Evolutionary conservation across 2,888 invertebrate genomes (phyloP).

Genomic region (Branchipolynoe longqiensis): DNA sequence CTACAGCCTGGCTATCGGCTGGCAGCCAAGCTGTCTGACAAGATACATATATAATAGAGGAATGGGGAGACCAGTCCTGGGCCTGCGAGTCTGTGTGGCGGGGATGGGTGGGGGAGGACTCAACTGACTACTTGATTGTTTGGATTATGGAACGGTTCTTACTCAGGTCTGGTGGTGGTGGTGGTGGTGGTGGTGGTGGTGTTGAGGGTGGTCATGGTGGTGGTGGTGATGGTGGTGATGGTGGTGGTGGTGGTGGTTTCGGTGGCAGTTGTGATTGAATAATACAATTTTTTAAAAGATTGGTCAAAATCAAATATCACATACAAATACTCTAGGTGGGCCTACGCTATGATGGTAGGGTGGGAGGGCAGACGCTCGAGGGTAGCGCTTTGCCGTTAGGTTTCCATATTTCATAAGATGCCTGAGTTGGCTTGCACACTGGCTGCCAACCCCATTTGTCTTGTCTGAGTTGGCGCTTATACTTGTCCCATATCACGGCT

Average conservation of each 20-base stretch:
- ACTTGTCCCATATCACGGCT: background rate
- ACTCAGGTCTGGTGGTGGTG: background rate
- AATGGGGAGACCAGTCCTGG: too few relatives aligned
- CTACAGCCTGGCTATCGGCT: background rate
- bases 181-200: too few relatives aligned
- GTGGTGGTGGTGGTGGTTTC: too few relatives aligned
- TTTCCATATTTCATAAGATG: slow-evolving; percentile 45
- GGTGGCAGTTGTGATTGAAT: too few relatives aligned
- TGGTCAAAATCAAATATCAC: too few relatives aligned
- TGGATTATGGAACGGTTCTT: background rate
- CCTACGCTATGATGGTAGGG: slow-evolving; percentile 10
- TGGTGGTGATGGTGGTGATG: too few relatives aligned
- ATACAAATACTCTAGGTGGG: too few relatives aligned
- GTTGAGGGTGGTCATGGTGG: too few relatives aligned
- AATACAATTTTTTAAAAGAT: too few relatives aligned
- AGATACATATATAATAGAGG: too few relatives aligned
- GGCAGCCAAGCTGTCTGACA: background rate
- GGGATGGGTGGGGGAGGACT: too few relatives aligned
- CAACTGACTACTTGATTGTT: background rate
- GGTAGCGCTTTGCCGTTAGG: background rate
- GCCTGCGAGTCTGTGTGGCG: too few relatives aligned
- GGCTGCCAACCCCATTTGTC: background rate
- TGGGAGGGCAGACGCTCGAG: slow-evolving; percentile 2
- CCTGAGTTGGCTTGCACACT: background rate
- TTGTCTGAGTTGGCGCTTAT: background rate